Percentiles rank a stretch among this genome's conserved stretches.
These are phyloP conservation scores for Echinops telfairi DNA, from an alignment of 2,113 vertebrate species.

Conservation along the genomic window DNA sequence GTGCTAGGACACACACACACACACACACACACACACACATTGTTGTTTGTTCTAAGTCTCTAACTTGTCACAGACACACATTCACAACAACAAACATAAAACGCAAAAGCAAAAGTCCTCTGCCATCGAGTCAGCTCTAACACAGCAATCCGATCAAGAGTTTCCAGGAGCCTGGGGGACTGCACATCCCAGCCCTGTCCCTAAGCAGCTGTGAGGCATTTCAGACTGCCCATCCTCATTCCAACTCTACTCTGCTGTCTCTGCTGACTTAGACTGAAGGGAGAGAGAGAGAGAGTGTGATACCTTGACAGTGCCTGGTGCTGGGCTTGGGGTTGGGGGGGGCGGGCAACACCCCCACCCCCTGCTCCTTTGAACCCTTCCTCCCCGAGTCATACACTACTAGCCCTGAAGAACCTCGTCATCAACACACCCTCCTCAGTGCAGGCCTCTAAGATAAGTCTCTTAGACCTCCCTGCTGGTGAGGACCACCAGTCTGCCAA, in stretches of 20 bases:
- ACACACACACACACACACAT: no score
- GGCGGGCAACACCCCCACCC: neutral
- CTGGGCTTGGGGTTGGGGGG: no score
- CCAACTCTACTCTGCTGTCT: neutral
- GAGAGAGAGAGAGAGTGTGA: neutral
- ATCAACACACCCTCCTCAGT: neutral
- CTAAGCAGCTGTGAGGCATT: neutral
- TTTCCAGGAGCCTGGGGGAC: neutral
- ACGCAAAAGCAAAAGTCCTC: no score
- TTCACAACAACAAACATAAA: neutral
- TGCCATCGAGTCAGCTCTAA: neutral
- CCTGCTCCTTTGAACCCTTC: neutral
- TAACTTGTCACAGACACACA: neutral
- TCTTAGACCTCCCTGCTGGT: neutral
- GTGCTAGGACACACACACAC: neutral
- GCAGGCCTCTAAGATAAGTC: neutral
- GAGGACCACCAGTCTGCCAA: neutral
- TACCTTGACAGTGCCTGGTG: neutral
- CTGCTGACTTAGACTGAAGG: no score
- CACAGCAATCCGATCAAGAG: neutral
- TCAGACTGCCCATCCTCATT: neutral
- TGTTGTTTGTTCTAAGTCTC: neutral
- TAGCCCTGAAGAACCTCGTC: neutral
- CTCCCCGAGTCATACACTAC: no score
- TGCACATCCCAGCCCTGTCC: neutral